A percentile compares a stretch with the other conserved stretches of the same genome.
Conservation (phyloP, 2,113 vertebrate species). For the Marmota monax region DNA sequence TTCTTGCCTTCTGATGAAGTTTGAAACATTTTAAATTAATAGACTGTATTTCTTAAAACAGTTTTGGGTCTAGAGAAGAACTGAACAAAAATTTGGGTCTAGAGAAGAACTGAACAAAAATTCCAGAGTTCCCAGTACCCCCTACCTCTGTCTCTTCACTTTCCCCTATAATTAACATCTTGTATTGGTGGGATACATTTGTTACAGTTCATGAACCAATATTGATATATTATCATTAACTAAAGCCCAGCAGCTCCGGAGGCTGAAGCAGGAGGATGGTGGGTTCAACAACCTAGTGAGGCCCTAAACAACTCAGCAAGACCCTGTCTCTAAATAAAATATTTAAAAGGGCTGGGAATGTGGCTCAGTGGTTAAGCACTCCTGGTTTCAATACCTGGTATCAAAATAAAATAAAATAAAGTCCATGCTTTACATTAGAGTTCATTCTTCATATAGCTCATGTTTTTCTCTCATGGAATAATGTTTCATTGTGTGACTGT, state of each 20-base stretch:
- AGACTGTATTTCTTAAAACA: no score
- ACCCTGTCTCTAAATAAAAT: no score
- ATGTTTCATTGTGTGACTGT: not conserved
- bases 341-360: no score
- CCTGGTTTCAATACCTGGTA: no score
- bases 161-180: not conserved
- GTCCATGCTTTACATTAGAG: not conserved
- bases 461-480: not conserved
- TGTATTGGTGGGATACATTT: not conserved
- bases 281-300: no score
- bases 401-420: not conserved
- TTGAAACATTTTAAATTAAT: not conserved
- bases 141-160: no score
- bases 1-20: not conserved
- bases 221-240: not conserved
- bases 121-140: not conserved
- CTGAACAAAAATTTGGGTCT: not conserved
- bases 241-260: not conserved
- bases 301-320: no score
- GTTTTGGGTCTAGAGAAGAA: not conserved
- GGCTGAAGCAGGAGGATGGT: no score
- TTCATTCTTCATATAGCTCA: not conserved
- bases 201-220: not conserved
- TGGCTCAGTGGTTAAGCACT: no score
- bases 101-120: not conserved